Evolutionary conservation across 2,113 vertebrate genomes (phyloP), one percentile per base, ranked within the genome.

Genomic region (Centrocercus urophasianus): DNA sequence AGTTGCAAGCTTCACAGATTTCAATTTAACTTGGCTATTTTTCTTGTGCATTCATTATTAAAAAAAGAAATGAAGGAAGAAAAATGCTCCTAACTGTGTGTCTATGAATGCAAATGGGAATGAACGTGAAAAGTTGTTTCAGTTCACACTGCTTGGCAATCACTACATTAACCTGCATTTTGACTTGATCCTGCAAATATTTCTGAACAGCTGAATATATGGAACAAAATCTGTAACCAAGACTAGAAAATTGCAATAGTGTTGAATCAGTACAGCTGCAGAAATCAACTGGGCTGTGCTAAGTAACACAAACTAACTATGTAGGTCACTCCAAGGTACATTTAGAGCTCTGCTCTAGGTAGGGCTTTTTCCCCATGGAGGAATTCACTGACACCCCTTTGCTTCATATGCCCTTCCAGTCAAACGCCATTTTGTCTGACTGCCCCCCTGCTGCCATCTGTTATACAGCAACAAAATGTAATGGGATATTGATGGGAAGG

Each of bases 211-310:
- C 25, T 75, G 34, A 91, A 86, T 88, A 40, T 69, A 71, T 80
- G 75, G 66, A 90, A 77, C 34, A 71, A 94, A 94, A 83, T 71
- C 74, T 67, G 32, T 56, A 88, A 61, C 52, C 82, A 83, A 88
- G 72, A 52, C 50, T 78, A 95, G 91, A 50, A 88, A 93, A 93
- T 80, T 81, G 66, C 70, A 19, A 34, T 57, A 88, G 57, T 61
- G 60, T 50, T 89, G 94, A 93, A 93, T 95, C 88, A 88, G 69
- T 34, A 69, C 15, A 90, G 78, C 25, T 87, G 60, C 65, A 94
- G 69, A 80, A 89, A 93, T 87, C 67, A 96, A 57, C 61, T 9
- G 74, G 81, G 38, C 43, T 95, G 28, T 82, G 86, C 65, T 90
- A 91, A 85, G 94, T 96, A 94, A 80, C 38, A 66, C 54, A 91